phyloP scores from a whole-genome alignment of 2,113 vertebrate genomes.

The Raja brachyura region DNA sequence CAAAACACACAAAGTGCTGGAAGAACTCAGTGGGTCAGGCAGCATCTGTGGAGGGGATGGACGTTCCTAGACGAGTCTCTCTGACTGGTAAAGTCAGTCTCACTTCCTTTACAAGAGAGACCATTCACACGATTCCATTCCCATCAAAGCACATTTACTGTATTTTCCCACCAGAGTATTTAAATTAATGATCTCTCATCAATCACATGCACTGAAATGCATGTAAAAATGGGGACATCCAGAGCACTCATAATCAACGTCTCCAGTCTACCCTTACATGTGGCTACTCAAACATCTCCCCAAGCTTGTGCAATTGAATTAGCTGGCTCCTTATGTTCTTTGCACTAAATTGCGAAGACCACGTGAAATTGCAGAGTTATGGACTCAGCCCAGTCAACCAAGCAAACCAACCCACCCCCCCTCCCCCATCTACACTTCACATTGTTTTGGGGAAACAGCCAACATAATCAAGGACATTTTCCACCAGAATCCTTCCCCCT shows the following conservation, averaged over 20 bases:
- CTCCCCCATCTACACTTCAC: too few relatives aligned
- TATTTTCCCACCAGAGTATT: background rate
- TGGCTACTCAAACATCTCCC: background rate
- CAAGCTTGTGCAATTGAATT: background rate
- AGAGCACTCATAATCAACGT: background rate
- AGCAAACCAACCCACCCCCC: too few relatives aligned
- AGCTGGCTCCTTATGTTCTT: background rate
- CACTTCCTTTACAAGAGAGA: background rate
- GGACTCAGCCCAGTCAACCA: too few relatives aligned
- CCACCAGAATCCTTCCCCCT: too few relatives aligned
- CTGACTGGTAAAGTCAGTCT: background rate
- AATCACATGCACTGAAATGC: background rate
- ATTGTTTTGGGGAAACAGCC: too few relatives aligned
- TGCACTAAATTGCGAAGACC: background rate
- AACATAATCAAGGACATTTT: too few relatives aligned
- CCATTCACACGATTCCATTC: background rate
- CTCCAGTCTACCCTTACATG: background rate
- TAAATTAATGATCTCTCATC: background rate
- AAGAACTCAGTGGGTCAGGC: too few relatives aligned
- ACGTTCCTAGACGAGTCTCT: too few relatives aligned
- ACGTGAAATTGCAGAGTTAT: too few relatives aligned
- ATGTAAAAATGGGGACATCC: too few relatives aligned
- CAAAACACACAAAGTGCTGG: too few relatives aligned
- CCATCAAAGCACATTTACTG: background rate
- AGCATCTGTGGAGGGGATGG: too few relatives aligned